phyloP scores from a whole-genome alignment of 2,113 vertebrate species.

The Arenaria interpres region DNA sequence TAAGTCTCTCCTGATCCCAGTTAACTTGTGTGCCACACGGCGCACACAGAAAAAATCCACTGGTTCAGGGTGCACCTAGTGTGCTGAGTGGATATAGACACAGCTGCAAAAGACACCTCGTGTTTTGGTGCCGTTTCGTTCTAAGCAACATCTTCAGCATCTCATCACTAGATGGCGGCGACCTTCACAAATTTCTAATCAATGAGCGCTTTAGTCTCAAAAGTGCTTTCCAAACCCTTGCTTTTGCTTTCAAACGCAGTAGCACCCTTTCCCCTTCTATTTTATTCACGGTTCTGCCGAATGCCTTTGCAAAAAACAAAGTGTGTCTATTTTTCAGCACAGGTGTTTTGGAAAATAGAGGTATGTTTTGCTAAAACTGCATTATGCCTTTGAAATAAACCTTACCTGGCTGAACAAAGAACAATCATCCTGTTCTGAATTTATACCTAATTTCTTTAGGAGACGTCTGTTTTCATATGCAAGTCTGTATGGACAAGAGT shows the following conservation, averaged over 20 bases:
- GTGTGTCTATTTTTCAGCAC: background rate
- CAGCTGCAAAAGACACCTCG: background rate
- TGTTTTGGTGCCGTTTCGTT: background rate
- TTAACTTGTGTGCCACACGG: background rate
- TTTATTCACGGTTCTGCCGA: background rate
- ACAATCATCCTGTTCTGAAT: background rate
- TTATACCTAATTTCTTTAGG: background rate
- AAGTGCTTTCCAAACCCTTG: background rate
- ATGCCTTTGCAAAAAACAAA: background rate
- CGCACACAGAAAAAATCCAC: rapidly evolving
- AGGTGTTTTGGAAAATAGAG: background rate
- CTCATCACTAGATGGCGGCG: slow-evolving; percentile 77
- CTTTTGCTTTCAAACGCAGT: background rate
- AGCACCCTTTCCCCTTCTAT: background rate
- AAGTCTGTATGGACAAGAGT: background rate
- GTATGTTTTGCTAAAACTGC: background rate
- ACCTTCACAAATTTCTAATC: slow-evolving; percentile 64
- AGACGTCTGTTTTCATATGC: background rate
- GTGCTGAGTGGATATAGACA: background rate
- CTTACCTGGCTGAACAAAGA: background rate
- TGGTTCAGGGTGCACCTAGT: background rate
- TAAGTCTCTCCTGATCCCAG: background rate
- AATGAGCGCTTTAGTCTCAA: background rate
- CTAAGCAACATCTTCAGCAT: slow-evolving; percentile 60
- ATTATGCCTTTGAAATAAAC: background rate